Conservation (phyloP, 1,140 invertebrate species). For the Stegodyphus dumicola region DNA sequence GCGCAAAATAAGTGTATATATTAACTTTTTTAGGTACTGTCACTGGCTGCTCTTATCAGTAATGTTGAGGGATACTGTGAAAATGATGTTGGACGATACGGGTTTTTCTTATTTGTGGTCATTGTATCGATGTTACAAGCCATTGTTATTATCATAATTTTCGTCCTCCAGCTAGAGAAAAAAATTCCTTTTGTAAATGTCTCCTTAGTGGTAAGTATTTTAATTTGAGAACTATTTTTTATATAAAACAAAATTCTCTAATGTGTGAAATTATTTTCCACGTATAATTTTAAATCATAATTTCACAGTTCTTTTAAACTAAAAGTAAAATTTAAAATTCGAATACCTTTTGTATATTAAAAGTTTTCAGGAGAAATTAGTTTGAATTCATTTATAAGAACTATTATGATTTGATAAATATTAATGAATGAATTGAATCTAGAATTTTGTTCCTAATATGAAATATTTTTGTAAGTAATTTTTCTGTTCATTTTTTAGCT, state of each 20-base stretch:
- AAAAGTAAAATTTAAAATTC: no score
- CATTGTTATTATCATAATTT: slow-evolving; percentile 20
- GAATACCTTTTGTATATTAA: no score
- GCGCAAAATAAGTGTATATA: neutral
- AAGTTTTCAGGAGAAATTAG: no score
- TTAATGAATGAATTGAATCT: no score
- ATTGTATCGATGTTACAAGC: slow-evolving; percentile 27
- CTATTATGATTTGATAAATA: no score
- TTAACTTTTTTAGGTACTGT: slow-evolving; percentile 8
- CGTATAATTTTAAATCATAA: no score
- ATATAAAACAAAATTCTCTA: no score
- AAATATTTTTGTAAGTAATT: neutral
- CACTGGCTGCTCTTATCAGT: slow-evolving; percentile 6
- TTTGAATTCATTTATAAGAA: no score
- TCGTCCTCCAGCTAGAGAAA: slow-evolving; percentile 1
- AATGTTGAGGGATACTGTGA: slow-evolving; percentile 4
- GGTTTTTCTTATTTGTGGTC: slow-evolving; percentile 24
- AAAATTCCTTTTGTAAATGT: slow-evolving; percentile 8
- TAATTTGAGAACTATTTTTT: neutral
- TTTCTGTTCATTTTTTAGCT: neutral
- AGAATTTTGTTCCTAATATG: neutral
- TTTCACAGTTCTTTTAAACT: no score
- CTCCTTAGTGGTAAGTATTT: slow-evolving; percentile 22
- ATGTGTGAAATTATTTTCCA: no score
- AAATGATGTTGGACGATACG: slow-evolving; percentile 1